Conservation (phyloP, 2,113 vertebrate genomes). For the Osmerus eperlanus region DNA sequence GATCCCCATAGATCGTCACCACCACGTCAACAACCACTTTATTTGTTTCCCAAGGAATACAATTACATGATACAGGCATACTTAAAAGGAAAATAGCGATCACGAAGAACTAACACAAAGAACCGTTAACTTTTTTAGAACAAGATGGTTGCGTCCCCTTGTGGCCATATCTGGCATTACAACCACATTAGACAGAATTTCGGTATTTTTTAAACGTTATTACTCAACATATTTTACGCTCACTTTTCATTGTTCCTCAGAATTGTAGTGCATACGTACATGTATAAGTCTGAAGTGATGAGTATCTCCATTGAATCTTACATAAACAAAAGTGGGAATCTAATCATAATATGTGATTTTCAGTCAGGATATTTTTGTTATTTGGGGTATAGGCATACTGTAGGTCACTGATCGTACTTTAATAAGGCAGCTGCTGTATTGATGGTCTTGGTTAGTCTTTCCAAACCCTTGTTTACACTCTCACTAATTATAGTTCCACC, state of each 20-base stretch:
- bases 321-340: neutral
- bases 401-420: neutral
- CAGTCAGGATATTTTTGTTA: no score
- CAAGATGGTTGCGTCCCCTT: neutral
- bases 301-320: neutral
- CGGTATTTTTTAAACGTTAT: neutral
- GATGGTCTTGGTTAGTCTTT: neutral
- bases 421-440: conserved; percentile 36
- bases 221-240: no score
- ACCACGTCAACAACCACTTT: no score
- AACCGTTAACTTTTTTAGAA: neutral
- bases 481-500: conserved; percentile 68
- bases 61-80: no score
- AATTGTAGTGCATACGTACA: no score
- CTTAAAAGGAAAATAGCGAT: no score
- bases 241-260: no score
- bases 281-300: neutral
- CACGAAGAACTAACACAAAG: no score
- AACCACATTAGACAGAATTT: neutral
- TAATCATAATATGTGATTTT: neutral
- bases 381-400: no score
- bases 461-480: conserved; percentile 4
- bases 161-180: neutral
- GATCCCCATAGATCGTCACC: no score
- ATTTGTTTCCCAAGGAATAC: no score